phyloP scores from a whole-genome alignment of 2,113 vertebrate species.

The Cinclus cinclus region DNA sequence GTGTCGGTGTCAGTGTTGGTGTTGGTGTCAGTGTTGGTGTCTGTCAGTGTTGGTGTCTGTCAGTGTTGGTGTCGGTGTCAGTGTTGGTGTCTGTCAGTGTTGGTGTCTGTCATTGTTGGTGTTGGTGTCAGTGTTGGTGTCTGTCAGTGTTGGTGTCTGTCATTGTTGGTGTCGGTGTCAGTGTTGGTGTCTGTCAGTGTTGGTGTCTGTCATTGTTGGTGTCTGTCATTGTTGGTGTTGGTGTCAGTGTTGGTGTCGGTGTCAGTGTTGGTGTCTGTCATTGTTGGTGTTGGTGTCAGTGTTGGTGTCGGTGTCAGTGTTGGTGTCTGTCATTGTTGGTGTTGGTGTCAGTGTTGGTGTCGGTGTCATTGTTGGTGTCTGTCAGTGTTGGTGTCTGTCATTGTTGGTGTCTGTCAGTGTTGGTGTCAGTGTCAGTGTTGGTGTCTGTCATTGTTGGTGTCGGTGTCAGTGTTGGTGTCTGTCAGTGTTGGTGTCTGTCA shows the following conservation, averaged over 20 bases:
- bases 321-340: rapidly evolving
- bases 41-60: rapidly evolving
- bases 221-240: no score
- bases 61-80: rapidly evolving
- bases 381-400: rapidly evolving
- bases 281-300: rapidly evolving
- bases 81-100: no score
- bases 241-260: no score
- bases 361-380: rapidly evolving
- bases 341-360: no score
- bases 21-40: rapidly evolving
- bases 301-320: rapidly evolving
- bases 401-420: rapidly evolving
- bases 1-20: no score
- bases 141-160: rapidly evolving
- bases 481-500: no score
- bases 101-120: rapidly evolving
- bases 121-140: rapidly evolving
- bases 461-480: no score
- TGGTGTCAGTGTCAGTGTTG: rapidly evolving
- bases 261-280: no score
- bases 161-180: no score
- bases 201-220: rapidly evolving
- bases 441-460: rapidly evolving
- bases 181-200: rapidly evolving